phyloP scores from a whole-genome alignment of 2,113 vertebrate genomes.

The Sander lucioperca region DNA sequence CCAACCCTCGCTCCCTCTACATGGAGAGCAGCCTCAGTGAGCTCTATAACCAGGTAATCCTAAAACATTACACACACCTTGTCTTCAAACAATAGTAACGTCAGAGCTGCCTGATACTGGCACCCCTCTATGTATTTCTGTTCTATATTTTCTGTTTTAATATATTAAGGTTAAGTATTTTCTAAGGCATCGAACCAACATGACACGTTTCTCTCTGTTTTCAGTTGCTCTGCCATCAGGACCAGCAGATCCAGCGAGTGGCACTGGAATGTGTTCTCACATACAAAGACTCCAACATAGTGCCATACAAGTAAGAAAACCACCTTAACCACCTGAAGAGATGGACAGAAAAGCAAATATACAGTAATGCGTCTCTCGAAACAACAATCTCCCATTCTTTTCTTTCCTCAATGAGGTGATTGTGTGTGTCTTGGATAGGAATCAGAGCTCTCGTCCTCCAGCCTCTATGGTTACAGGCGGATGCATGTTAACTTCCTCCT shows the following conservation, averaged over 20 bases:
- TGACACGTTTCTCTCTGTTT: constrained; percentile 2
- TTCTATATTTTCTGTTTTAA: neutral
- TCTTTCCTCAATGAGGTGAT: constrained; percentile 42
- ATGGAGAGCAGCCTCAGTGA: constrained; percentile 90
- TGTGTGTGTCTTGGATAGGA: constrained; percentile 40
- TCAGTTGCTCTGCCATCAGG: constrained; percentile 94
- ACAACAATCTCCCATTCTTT: neutral
- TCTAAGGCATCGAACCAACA: too few relatives aligned
- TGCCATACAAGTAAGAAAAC: constrained; percentile 91
- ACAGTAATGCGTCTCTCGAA: neutral
- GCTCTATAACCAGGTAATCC: constrained; percentile 89
- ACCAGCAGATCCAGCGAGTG: constrained; percentile 92
- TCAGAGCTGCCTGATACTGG: neutral
- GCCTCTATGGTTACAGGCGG: constrained; percentile 56
- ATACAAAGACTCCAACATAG: constrained; percentile 91
- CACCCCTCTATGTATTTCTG: too few relatives aligned
- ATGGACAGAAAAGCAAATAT: neutral
- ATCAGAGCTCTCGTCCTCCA: constrained; percentile 36
- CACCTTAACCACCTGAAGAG: neutral
- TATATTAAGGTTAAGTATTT: neutral
- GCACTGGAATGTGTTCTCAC: constrained; percentile 93
- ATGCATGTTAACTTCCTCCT: constrained; percentile 62
- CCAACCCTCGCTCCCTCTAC: constrained; percentile 92
- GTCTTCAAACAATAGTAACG: neutral
- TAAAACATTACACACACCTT: neutral